These are phyloP conservation scores for Phylloscopus trochilus DNA, from an alignment of 2,113 vertebrate species.

Conservation along the genomic window DNA sequence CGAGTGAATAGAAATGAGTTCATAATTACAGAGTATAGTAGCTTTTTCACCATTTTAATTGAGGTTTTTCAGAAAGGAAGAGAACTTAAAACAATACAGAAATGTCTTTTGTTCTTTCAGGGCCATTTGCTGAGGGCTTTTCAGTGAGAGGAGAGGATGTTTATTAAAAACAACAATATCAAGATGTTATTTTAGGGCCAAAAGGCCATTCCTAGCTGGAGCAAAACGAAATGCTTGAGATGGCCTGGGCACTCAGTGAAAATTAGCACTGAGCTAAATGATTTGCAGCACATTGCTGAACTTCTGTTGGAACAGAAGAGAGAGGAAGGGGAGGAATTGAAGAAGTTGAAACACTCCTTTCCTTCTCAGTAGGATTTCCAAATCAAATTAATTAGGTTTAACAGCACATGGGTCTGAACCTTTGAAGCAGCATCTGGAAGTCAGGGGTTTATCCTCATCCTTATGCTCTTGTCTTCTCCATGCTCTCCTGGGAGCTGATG, in stretches of 20 bases:
- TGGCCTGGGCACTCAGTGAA: not conserved
- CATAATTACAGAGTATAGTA: slow-evolving; percentile 33
- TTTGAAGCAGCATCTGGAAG: not conserved
- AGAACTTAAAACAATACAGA: slow-evolving; percentile 58
- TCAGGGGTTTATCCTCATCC: not conserved
- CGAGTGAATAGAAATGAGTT: slow-evolving; percentile 41
- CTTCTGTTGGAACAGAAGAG: not conserved
- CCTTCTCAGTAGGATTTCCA: not conserved
- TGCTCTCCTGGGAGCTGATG: not conserved
- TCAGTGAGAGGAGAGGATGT: slow-evolving; percentile 52
- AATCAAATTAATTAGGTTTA: not conserved
- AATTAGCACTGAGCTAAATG: not conserved
- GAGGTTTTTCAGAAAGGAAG: slow-evolving; percentile 54
- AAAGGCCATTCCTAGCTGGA: not conserved
- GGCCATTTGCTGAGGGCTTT: not conserved
- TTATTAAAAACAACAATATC: slow-evolving; percentile 48
- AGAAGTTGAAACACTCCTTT: not conserved
- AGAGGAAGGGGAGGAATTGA: not conserved
- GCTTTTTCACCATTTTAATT: slow-evolving; percentile 37
- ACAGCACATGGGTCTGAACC: not conserved
- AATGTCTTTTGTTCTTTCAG: slow-evolving; percentile 58
- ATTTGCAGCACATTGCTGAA: not conserved
- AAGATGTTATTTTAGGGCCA: not conserved
- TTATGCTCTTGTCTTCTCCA: not conserved
- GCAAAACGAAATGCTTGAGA: not conserved